phyloP scores from a whole-genome alignment of 1,140 invertebrate genomes.

The Brachystomella parvula region DNA sequence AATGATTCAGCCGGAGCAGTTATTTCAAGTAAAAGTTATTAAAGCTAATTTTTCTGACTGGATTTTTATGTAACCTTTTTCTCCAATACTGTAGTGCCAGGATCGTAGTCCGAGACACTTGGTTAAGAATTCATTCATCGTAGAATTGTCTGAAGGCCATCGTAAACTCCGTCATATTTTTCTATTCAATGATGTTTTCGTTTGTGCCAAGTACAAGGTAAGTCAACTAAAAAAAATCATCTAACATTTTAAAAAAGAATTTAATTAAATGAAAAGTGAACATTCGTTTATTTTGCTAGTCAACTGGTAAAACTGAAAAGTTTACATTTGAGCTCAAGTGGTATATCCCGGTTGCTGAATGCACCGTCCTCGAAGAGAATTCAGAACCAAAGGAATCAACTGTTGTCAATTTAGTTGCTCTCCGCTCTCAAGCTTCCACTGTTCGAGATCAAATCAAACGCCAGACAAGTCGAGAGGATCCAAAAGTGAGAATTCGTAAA shows the following conservation, averaged over 20 bases:
- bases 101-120: constrained; percentile 73
- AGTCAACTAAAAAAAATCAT: constrained; percentile 6
- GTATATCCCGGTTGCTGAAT: constrained; percentile 74
- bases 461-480: constrained; percentile 58
- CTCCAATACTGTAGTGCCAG: too few relatives aligned
- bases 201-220: constrained; percentile 89
- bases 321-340: constrained; percentile 88
- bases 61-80: background rate
- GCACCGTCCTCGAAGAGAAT: constrained; percentile 57
- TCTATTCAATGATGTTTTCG: constrained; percentile 88
- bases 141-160: constrained; percentile 77
- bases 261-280: constrained; percentile 11
- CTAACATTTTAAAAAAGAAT: background rate
- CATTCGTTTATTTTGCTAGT: constrained; percentile 43
- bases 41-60: background rate
- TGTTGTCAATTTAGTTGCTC: constrained; percentile 69
- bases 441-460: constrained; percentile 72
- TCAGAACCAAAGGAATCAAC: constrained; percentile 61
- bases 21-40: constrained; percentile 59
- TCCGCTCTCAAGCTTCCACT: constrained; percentile 76
- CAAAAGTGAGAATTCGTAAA: constrained; percentile 47
- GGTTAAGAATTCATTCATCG: constrained; percentile 90
- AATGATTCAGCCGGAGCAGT: constrained; percentile 72
- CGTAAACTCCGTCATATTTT: constrained; percentile 86
- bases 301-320: constrained; percentile 65